These are phyloP conservation scores for Druon quercuslanigerum DNA, from an alignment of 1,140 invertebrate species.

Conservation along the genomic window DNA sequence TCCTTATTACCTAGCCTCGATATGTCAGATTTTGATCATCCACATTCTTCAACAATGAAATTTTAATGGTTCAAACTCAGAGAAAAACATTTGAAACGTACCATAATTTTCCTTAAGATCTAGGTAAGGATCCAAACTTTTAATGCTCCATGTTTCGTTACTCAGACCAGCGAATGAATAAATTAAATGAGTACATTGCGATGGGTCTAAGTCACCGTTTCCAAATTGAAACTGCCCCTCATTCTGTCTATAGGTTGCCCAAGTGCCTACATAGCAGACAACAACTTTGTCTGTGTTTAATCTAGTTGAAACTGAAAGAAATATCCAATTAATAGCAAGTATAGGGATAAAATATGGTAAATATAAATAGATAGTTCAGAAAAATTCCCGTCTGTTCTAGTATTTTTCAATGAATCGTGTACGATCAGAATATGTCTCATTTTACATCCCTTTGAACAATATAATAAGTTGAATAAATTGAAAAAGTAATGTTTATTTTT, in stretches of 20 bases:
- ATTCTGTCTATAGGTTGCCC: constrained; percentile 83
- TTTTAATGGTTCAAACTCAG: no score
- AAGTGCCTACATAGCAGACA: constrained; percentile 87
- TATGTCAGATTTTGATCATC: neutral
- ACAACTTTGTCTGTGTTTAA: constrained; percentile 78
- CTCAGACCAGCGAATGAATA: constrained; percentile 92
- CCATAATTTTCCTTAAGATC: constrained; percentile 86
- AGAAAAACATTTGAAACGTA: constrained; percentile 39
- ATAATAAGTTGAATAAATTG: no score
- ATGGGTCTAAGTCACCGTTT: constrained; percentile 81
- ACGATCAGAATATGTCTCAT: no score
- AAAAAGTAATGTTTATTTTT: no score
- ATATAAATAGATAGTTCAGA: no score
- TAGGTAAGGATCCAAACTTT: constrained; percentile 82
- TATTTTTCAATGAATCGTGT: no score
- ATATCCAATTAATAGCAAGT: no score
- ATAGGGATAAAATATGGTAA: no score
- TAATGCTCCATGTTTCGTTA: constrained; percentile 79
- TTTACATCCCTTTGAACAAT: no score
- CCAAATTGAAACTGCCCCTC: constrained; percentile 80
- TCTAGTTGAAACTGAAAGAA: constrained; percentile 44
- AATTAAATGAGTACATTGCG: constrained; percentile 90
- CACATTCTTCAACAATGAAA: neutral
- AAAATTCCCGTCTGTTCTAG: no score
- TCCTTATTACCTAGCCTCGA: neutral